These are phyloP conservation scores for Galaxias olidus DNA, from an alignment of 2,797 vertebrate genomes.

Conservation along the genomic window DNA sequence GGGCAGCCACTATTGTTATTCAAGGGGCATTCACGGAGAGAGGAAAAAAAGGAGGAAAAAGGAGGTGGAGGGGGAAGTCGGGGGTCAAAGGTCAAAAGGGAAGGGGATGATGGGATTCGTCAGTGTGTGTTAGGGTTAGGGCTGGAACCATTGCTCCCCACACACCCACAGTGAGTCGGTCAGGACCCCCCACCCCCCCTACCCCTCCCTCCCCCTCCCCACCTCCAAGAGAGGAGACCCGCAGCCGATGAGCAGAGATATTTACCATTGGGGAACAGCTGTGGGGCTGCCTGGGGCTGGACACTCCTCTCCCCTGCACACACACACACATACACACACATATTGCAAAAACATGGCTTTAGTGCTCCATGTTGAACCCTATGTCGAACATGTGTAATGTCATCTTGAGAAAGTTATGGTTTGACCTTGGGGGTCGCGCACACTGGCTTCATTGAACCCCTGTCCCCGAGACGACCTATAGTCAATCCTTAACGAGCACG, in stretches of 20 bases:
- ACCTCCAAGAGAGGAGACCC: conserved; percentile 52
- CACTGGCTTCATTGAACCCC: conserved; percentile 6
- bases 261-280: conserved; percentile 99
- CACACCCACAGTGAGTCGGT: conserved; percentile 56
- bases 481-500: conserved; percentile 14
- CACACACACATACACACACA: conserved; percentile 71
- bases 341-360: conserved; percentile 76
- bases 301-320: conserved; percentile 97
- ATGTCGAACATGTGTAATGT: conserved; percentile 33
- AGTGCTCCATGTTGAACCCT: conserved; percentile 63
- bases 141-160: conserved; percentile 55
- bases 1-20: conserved; percentile 59
- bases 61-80: conserved; percentile 36
- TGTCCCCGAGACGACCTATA: conserved; percentile 19
- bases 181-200: conserved; percentile 38
- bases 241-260: conserved; percentile 89
- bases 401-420: conserved; percentile 26
- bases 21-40: conserved; percentile 72
- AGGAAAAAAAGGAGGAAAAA: conserved; percentile 55
- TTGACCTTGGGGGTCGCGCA: no score
- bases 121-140: conserved; percentile 63
- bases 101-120: conserved; percentile 56
- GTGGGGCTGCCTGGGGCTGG: conserved; percentile 90
- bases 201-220: conserved; percentile 38
- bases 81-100: conserved; percentile 53